Evolutionary conservation across 2,888 invertebrate species (phyloP).

Genomic region (Sisyra terminalis): DNA sequence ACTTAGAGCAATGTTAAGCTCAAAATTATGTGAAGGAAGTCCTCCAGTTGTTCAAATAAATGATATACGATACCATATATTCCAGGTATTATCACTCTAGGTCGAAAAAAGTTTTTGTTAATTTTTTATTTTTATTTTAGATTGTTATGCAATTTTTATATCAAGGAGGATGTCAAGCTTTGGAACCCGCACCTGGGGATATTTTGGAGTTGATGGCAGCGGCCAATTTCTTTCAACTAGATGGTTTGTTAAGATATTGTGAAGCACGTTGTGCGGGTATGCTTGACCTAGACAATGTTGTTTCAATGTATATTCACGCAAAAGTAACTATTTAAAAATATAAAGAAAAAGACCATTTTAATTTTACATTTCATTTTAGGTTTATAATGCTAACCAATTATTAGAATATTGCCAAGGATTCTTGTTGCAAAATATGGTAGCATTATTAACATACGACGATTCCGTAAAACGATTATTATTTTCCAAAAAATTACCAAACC

Average conservation of each 20-base stretch:
- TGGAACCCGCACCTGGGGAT: slow-evolving; percentile 63
- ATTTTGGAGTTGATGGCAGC: slow-evolving; percentile 81
- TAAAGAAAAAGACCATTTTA: neutral
- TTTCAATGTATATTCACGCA: slow-evolving; percentile 84
- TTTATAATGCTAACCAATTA: slow-evolving; percentile 72
- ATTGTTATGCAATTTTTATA: slow-evolving; percentile 88
- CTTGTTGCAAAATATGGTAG: slow-evolving; percentile 84
- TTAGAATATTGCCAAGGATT: slow-evolving; percentile 85
- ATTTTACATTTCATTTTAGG: slow-evolving; percentile 30
- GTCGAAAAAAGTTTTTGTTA: neutral
- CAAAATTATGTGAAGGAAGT: slow-evolving; percentile 52
- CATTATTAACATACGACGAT: slow-evolving; percentile 78
- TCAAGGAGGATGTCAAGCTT: slow-evolving; percentile 67
- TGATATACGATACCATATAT: slow-evolving; percentile 83
- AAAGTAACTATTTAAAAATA: slow-evolving; percentile 39
- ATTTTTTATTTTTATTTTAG: slow-evolving; percentile 27
- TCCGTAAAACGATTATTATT: slow-evolving; percentile 76
- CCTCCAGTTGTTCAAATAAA: slow-evolving; percentile 82
- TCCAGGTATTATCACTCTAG: slow-evolving; percentile 45
- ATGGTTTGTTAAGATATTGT: slow-evolving; percentile 69
- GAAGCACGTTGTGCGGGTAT: slow-evolving; percentile 72
- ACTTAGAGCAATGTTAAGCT: slow-evolving; percentile 70
- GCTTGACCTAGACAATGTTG: slow-evolving; percentile 75
- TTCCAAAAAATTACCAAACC: slow-evolving; percentile 77
- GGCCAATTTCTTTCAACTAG: slow-evolving; percentile 79